Evolutionary conservation across 2,888 invertebrate genomes (phyloP).

Genomic region (Entomobrya proxima): DNA sequence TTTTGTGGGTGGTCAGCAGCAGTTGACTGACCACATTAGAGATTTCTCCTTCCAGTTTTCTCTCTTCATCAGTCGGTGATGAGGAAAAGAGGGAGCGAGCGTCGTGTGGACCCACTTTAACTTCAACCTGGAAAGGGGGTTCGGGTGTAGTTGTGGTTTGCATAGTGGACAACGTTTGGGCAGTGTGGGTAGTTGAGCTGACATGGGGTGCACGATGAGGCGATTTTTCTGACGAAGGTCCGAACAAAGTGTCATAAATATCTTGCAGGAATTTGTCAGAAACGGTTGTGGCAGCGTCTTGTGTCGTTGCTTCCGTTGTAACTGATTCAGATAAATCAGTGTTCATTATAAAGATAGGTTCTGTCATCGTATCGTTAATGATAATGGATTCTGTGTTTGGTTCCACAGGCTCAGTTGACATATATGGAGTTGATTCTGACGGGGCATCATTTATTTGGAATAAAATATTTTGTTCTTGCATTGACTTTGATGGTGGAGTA

Average conservation of each 20-base stretch:
- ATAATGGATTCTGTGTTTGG: neutral
- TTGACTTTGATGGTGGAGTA: no score
- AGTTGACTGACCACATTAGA: constrained; percentile 68
- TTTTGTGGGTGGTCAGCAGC: constrained; percentile 65
- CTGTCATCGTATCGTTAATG: neutral
- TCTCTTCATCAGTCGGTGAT: constrained; percentile 31
- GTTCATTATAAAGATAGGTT: neutral
- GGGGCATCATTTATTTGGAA: no score
- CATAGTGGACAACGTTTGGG: neutral
- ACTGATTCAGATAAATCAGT: neutral
- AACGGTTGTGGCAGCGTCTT: neutral
- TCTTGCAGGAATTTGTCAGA: neutral
- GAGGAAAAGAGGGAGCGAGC: constrained; percentile 43
- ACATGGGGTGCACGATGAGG: neutral
- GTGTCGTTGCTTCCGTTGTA: neutral
- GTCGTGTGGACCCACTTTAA: constrained; percentile 28
- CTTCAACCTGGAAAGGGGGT: constrained; percentile 36
- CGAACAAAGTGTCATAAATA: constrained; percentile 39
- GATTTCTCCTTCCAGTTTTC: constrained; percentile 48
- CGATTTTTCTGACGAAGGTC: neutral
- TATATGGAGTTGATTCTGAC: no score
- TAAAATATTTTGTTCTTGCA: no score
- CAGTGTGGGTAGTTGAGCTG: neutral
- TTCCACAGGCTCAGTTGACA: neutral
- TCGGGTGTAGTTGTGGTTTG: constrained; percentile 47